These are phyloP conservation scores for Perca schrenkii DNA, from an alignment of 2,113 vertebrate species.

Conservation along the genomic window DNA sequence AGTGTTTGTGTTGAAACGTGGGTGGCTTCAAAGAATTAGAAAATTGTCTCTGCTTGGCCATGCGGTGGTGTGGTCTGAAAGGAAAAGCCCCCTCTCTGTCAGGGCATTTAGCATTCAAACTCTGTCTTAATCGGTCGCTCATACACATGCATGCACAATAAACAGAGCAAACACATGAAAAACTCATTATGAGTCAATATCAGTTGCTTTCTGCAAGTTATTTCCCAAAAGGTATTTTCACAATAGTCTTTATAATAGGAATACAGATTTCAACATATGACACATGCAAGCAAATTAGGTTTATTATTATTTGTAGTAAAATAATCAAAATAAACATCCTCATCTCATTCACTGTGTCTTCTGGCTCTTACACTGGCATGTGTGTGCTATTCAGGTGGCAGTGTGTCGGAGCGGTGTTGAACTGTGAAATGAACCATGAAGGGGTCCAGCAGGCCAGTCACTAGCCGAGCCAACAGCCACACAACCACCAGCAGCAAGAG, in stretches of 20 bases:
- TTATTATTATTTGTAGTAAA: not conserved
- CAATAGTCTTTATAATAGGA: not conserved
- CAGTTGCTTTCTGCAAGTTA: not conserved
- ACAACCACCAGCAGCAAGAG: slow-evolving; percentile 50
- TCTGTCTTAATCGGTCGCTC: not conserved
- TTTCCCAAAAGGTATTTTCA: not conserved
- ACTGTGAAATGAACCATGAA: slow-evolving; percentile 78
- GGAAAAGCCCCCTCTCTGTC: slow-evolving; percentile 33
- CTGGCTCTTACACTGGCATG: slow-evolving; percentile 25
- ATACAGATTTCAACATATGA: not conserved
- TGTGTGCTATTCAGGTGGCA: slow-evolving; percentile 65
- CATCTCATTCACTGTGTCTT: not conserved
- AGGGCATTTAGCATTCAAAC: slow-evolving; percentile 29
- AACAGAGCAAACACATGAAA: not conserved
- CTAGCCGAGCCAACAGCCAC: slow-evolving; percentile 56
- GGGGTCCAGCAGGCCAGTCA: slow-evolving; percentile 50
- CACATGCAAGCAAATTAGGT: not conserved
- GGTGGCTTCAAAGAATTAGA: slow-evolving; percentile 35
- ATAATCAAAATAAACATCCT: not conserved
- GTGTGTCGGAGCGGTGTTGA: slow-evolving; percentile 43
- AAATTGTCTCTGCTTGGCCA: slow-evolving; percentile 31
- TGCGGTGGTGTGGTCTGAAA: slow-evolving; percentile 45
- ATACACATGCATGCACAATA: slow-evolving; percentile 3
- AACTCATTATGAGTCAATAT: not conserved
- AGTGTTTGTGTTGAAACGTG: slow-evolving; percentile 33